Evolutionary conservation across 2,113 vertebrate genomes (phyloP).

Genomic region (Montifringilla adamsi): DNA sequence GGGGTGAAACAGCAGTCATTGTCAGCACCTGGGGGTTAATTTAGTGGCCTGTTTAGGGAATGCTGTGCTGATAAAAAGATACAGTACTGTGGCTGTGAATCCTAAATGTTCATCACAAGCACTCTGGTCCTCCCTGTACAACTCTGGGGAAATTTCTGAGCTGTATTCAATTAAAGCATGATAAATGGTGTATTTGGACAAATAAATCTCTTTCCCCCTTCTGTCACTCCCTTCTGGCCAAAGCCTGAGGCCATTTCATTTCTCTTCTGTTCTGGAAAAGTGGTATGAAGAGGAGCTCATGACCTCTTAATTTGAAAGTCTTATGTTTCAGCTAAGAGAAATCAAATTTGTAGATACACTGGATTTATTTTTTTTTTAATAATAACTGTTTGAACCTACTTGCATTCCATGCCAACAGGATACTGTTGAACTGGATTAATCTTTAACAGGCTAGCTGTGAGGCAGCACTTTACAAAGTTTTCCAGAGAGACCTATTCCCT

Average conservation of each 20-base stretch:
- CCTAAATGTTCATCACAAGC: background rate
- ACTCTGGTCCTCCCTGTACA: background rate
- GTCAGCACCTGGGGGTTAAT: background rate
- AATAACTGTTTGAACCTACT: background rate
- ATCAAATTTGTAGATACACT: background rate
- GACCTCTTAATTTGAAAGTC: background rate
- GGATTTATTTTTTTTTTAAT: background rate
- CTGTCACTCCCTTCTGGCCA: background rate
- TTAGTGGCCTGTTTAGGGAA: background rate
- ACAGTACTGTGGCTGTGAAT: background rate
- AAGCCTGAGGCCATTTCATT: background rate
- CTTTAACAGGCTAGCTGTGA: background rate
- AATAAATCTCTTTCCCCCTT: background rate
- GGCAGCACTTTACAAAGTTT: background rate
- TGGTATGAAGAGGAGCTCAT: background rate
- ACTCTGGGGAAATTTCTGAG: background rate
- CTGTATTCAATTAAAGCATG: background rate
- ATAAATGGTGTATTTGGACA: background rate
- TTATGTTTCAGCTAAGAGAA: background rate
- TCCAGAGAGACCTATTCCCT: background rate
- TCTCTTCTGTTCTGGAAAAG: background rate
- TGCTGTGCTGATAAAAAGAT: background rate
- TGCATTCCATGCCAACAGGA: fast-evolving
- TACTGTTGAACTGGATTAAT: background rate
- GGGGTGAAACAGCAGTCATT: fast-evolving